Percentiles rank a stretch among this genome's conserved stretches.
phyloP scores from a whole-genome alignment of 2,797 vertebrate genomes.

The Urosaurus nigricauda region DNA sequence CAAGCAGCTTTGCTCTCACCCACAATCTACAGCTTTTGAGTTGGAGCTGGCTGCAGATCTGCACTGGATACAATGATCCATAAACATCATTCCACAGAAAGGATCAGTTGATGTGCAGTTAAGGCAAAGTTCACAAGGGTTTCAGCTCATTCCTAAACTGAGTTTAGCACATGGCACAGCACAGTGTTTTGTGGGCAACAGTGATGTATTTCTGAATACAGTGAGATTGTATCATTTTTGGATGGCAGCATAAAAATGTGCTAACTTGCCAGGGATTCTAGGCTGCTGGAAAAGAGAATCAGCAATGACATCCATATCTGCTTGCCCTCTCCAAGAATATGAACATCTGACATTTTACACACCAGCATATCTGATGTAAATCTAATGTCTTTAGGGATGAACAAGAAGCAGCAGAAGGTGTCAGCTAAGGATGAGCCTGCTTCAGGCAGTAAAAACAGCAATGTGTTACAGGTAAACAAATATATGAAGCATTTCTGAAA shows the following conservation, averaged over 20 bases:
- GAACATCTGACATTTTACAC: conserved; percentile 15
- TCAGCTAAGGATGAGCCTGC: conserved; percentile 89
- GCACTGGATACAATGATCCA: no score
- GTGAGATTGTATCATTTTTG: not conserved
- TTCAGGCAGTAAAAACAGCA: conserved; percentile 86
- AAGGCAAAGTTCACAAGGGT: not conserved
- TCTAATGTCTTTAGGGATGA: conserved; percentile 86
- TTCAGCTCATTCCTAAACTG: conserved; percentile 17
- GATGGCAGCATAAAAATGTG: not conserved
- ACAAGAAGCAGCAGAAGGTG: conserved; percentile 92
- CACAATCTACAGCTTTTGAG: not conserved
- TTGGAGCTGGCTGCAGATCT: not conserved
- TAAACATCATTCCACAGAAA: not conserved
- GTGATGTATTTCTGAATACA: not conserved
- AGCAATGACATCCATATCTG: not conserved
- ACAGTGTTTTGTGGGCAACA: conserved; percentile 17
- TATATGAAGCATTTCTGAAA: not conserved
- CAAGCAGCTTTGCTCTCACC: not conserved
- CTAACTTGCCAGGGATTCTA: not conserved
- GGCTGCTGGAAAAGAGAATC: conserved; percentile 4
- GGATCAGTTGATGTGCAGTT: not conserved
- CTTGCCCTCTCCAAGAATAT: conserved; percentile 20
- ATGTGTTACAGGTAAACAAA: conserved; percentile 82
- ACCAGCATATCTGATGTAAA: conserved; percentile 48
- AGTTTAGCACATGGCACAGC: conserved; percentile 13